Evolutionary conservation across 2,888 invertebrate species (phyloP), one percentile per base, ranked within the genome.

Genomic region (Brenthis daphne): DNA sequence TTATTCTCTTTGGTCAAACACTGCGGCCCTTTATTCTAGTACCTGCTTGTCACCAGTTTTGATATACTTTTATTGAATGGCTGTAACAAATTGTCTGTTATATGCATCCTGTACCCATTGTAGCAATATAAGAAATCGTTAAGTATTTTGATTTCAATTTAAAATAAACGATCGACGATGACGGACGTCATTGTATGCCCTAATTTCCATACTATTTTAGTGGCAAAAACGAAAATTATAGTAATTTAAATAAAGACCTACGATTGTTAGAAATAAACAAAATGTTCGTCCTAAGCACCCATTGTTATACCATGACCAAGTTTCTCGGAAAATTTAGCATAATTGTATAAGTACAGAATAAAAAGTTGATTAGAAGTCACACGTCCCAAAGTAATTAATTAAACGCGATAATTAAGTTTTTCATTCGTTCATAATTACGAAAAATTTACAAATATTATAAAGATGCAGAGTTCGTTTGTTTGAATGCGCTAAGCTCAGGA

Each of bases 321-420:
- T 72, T 72, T 67, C 74, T 65, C 50, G 54, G 71, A 64, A 71
- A 66, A 69, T 71, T 69, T 54, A 43, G 65, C 73, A 69, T 73
- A 73, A 71, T 73, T 73, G 65, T 72, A 66, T 37, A 43, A 43
- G 2, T 48, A 65, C 68, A 67, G 65, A 57, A 50, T 57, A 65
- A 12, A 51, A 20, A 56, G 53, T 33, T 11, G 29, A 54, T 33
- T 57, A 69, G 66, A 61, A 66, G 63, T 55, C 24, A 24, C 50
- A 57, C 16, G n/a, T 65, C 33, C 33, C 29, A n/a, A n/a, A 16
- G n/a, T 50, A 12, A 29, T 60, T 60, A 48, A 50, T 33, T 29
- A 60, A n/a, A 60, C 29, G 16, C 12, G 6, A 29, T 60, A 6
- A 58, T 20, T 14, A 20, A 57, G 20, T 29, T 5, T 48, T n/a